A percentile compares a stretch with the other conserved stretches of the same genome.
Conservation (phyloP, 2,797 vertebrate species). For the Phylloscopus collybita region DNA sequence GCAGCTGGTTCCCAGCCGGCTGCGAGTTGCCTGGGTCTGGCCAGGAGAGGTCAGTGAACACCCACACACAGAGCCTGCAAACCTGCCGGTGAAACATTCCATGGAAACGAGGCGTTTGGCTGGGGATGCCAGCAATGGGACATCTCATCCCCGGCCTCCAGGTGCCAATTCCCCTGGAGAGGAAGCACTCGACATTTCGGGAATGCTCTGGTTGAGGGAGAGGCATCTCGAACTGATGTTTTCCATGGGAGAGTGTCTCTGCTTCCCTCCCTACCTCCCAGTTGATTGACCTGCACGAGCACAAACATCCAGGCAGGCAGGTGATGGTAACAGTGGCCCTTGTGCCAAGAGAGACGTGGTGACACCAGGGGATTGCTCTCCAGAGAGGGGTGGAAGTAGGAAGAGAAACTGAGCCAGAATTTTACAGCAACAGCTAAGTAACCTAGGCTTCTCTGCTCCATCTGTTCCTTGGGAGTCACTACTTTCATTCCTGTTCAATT, state of each 20-base stretch:
- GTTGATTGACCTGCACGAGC: not conserved
- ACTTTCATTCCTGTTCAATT: not conserved
- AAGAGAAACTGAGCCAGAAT: not conserved
- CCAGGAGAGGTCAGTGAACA: conserved; percentile 67
- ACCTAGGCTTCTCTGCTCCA: not conserved
- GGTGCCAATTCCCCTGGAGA: not conserved
- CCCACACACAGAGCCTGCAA: not conserved
- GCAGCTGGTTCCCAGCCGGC: not conserved
- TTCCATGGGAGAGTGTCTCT: not conserved
- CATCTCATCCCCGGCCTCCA: not conserved
- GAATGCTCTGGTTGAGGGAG: not conserved
- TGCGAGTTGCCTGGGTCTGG: not conserved
- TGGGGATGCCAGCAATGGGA: not conserved
- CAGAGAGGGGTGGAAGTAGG: not conserved
- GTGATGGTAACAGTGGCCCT: not conserved
- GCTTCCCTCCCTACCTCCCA: not conserved
- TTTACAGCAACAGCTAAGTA: not conserved
- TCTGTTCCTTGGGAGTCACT: not conserved
- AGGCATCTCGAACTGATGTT: not conserved
- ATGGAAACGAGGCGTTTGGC: not conserved
- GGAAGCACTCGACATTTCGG: not conserved
- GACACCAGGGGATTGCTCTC: not conserved
- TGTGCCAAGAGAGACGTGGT: not conserved
- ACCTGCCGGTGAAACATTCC: not conserved
- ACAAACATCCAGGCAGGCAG: accelerated